Evolutionary conservation across 1,140 invertebrate genomes (phyloP).

Genomic region (Plutomurus gul): DNA sequence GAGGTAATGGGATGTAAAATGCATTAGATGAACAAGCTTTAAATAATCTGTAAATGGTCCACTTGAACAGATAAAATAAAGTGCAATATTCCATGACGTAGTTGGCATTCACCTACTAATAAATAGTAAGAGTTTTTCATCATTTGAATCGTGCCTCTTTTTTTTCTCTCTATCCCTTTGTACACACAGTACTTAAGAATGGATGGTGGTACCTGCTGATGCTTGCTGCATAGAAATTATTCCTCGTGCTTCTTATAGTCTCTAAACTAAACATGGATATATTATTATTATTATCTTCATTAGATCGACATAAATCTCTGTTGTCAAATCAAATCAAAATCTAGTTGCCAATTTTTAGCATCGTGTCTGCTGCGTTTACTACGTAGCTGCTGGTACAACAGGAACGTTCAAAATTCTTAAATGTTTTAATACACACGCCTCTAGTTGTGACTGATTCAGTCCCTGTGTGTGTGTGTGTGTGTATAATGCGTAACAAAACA

Average conservation of each 20-base stretch:
- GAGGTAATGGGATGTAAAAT: constrained; percentile 24
- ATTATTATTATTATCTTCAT: background rate
- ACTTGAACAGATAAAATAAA: background rate
- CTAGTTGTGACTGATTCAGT: no score
- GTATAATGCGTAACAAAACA: no score
- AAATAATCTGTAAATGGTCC: constrained; percentile 21
- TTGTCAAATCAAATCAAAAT: background rate
- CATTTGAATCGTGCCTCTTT: constrained; percentile 7
- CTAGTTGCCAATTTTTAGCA: background rate
- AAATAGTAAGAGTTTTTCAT: constrained; percentile 19
- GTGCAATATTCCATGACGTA: background rate
- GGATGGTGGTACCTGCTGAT: background rate
- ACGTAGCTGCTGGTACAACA: no score
- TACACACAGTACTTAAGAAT: background rate
- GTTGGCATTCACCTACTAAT: constrained; percentile 17
- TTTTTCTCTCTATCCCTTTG: no score
- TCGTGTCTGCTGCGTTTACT: no score
- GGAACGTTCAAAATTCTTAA: no score
- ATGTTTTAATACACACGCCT: no score
- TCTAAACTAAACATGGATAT: no score
- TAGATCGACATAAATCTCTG: background rate
- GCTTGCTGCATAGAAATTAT: no score
- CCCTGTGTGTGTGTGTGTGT: no score
- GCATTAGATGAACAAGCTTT: constrained; percentile 27
- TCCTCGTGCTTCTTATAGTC: no score